Evolutionary conservation across 2,888 invertebrate genomes (phyloP).

Genomic region (Schrankia costaestrigalis): DNA sequence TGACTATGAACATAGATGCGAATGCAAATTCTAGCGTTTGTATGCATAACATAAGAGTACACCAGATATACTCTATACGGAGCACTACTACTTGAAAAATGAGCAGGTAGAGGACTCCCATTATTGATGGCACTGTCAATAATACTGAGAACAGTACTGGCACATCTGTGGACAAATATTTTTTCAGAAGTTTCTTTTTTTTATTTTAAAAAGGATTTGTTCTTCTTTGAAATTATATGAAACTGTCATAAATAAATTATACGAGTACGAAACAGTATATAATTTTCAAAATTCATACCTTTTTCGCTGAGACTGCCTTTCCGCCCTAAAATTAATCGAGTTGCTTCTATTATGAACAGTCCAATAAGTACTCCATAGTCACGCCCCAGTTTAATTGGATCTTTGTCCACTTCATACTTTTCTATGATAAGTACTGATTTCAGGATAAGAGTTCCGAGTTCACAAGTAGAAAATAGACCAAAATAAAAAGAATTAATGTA

Average conservation of each 20-base stretch:
- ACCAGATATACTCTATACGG: constrained; percentile 92
- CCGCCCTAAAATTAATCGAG: constrained; percentile 90
- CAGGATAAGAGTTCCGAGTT: constrained; percentile 88
- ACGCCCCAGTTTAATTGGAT: constrained; percentile 84
- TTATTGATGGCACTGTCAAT: constrained; percentile 91
- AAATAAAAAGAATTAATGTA: constrained; percentile 94
- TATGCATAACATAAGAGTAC: constrained; percentile 91
- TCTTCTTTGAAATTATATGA: too few species aligned
- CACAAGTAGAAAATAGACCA: constrained; percentile 91
- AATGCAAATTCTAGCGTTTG: constrained; percentile 90
- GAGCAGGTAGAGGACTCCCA: constrained; percentile 92
- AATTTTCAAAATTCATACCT: constrained; percentile 74
- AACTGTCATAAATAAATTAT: background rate
- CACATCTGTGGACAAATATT: constrained; percentile 80
- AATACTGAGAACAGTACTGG: constrained; percentile 91
- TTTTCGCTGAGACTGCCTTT: constrained; percentile 93
- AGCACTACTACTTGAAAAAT: constrained; percentile 93
- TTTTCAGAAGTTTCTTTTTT: too few species aligned
- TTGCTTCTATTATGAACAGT: constrained; percentile 88
- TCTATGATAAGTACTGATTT: constrained; percentile 85
- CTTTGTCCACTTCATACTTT: constrained; percentile 83
- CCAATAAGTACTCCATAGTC: constrained; percentile 90
- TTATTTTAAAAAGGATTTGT: too few species aligned
- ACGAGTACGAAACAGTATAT: background rate
- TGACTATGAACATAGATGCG: constrained; percentile 86